Conservation (phyloP, 2,888 invertebrate genomes). For the Clostera curtula region DNA sequence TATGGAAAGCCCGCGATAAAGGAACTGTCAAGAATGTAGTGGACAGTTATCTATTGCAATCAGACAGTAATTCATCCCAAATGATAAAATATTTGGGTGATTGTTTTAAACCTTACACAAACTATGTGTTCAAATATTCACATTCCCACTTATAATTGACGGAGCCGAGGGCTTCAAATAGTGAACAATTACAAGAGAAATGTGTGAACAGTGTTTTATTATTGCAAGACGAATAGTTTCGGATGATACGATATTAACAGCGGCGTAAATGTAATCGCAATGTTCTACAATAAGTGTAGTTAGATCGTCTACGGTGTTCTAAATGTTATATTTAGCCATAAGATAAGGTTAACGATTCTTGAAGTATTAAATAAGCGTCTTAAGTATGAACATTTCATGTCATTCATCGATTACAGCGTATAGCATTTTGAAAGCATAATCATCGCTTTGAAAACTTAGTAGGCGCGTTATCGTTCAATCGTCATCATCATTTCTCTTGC, state of each 20-base stretch:
- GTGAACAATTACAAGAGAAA: too few species aligned
- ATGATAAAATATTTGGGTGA: too few species aligned
- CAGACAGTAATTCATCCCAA: too few species aligned
- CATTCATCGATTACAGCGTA: too few species aligned
- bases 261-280: slow-evolving; percentile 39
- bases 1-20: too few species aligned
- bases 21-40: too few species aligned
- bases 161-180: slow-evolving; percentile 11
- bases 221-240: slow-evolving; percentile 33
- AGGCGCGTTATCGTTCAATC: slow-evolving; percentile 18
- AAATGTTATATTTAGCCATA: slow-evolving; percentile 59
- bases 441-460: slow-evolving; percentile 5
- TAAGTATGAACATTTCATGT: too few species aligned
- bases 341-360: slow-evolving; percentile 50
- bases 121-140: too few species aligned
- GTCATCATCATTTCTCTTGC: slow-evolving; percentile 28
- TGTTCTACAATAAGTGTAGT: slow-evolving; percentile 48
- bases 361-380: slow-evolving; percentile 38
- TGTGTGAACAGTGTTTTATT: slow-evolving; percentile 33
- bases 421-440: too few species aligned
- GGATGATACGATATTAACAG: slow-evolving; percentile 23
- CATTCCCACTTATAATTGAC: too few species aligned
- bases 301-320: slow-evolving; percentile 46
- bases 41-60: too few species aligned
- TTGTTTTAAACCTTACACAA: too few species aligned